Percentiles rank a stretch among this genome's conserved stretches.
Evolutionary conservation across 1,140 invertebrate genomes (phyloP).

Genomic region (Holotrichia oblita): DNA sequence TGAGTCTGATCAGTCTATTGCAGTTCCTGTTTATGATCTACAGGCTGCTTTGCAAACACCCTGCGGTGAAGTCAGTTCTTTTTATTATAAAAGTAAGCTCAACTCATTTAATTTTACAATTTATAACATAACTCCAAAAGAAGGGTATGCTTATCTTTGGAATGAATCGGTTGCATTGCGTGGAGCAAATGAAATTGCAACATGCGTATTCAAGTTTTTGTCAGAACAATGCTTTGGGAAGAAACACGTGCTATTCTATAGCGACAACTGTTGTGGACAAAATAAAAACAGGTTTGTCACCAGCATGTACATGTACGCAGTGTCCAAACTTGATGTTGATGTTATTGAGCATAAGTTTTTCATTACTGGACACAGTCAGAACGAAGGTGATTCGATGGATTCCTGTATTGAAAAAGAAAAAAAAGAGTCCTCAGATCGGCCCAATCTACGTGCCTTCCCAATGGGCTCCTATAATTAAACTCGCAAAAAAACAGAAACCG

Average conservation of each 20-base stretch:
- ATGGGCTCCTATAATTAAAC: no score
- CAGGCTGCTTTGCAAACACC: no score
- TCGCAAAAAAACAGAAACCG: no score
- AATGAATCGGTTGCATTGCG: slow-evolving; percentile 49
- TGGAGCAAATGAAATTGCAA: slow-evolving; percentile 50
- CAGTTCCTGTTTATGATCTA: no score
- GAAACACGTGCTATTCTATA: slow-evolving; percentile 17
- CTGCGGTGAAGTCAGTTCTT: no score
- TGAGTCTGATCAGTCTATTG: no score
- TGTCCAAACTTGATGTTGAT: slow-evolving; percentile 51
- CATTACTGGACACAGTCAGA: slow-evolving; percentile 35
- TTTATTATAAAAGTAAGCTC: no score
- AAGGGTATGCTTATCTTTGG: slow-evolving; percentile 46
- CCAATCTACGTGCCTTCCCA: no score
- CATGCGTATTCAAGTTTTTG: slow-evolving; percentile 49
- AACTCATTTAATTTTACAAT: no score
- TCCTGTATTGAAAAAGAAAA: no score
- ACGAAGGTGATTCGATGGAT: slow-evolving; percentile 23
- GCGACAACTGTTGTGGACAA: slow-evolving; percentile 61
- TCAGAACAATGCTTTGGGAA: slow-evolving; percentile 42
- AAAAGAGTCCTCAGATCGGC: no score
- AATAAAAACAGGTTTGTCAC: slow-evolving; percentile 61
- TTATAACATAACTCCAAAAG: slow-evolving; percentile 47
- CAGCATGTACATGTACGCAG: slow-evolving; percentile 55
- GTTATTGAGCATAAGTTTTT: slow-evolving; percentile 54